Evolutionary conservation across 2,113 vertebrate genomes (phyloP).

Genomic region (Oreochromis tanganicae): DNA sequence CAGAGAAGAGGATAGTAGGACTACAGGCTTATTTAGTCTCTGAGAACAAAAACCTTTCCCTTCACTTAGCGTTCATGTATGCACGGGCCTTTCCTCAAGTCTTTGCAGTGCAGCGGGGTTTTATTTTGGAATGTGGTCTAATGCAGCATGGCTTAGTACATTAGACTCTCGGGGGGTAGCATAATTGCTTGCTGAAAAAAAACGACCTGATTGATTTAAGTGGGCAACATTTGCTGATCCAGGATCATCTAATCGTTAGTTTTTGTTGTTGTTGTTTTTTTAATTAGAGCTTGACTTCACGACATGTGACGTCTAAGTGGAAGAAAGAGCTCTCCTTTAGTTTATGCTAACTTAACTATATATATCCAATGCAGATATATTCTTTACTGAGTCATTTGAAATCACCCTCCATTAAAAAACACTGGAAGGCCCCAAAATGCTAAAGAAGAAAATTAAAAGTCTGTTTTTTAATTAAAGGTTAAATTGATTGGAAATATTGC

Average conservation of each 20-base stretch:
- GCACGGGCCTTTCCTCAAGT: background rate
- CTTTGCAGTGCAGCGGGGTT: background rate
- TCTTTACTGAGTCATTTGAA: background rate
- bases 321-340: background rate
- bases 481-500: background rate
- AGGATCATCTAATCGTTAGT: background rate
- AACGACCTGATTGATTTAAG: background rate
- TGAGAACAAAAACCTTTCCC: background rate
- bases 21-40: background rate
- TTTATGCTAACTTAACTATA: background rate
- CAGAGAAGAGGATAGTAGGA: background rate
- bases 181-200: background rate
- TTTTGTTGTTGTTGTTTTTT: background rate
- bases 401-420: background rate
- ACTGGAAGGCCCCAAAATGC: background rate
- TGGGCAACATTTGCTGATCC: background rate
- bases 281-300: background rate
- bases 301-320: background rate
- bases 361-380: background rate
- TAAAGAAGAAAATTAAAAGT: background rate
- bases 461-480: background rate
- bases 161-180: background rate
- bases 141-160: background rate
- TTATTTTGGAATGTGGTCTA: background rate
- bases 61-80: background rate